These are phyloP conservation scores for Bolinopsis microptera DNA, from an alignment of 37 sponge, comb jelly and placozoan species.

Conservation along the genomic window DNA sequence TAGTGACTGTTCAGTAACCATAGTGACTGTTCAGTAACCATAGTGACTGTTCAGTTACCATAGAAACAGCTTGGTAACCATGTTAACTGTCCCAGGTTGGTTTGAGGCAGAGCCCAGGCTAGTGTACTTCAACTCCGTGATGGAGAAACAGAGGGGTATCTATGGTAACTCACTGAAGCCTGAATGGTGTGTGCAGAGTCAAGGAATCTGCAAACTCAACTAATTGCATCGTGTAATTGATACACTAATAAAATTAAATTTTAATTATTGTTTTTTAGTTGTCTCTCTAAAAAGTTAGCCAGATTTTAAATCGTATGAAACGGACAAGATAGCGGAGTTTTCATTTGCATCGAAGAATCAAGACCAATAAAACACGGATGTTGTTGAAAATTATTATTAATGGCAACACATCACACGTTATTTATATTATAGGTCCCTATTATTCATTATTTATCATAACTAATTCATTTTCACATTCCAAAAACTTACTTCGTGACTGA, in stretches of 20 bases:
- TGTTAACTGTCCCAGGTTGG: conserved; percentile 20
- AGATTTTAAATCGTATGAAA: no score
- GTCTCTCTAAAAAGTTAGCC: no score
- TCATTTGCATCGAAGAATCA: no score
- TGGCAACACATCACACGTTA: neutral
- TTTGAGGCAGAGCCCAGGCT: conserved; percentile 40
- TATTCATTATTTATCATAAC: neutral
- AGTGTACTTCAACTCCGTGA: conserved; percentile 14
- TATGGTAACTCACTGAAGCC: neutral
- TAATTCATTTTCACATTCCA: neutral
- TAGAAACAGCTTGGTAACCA: no score
- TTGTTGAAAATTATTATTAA: neutral
- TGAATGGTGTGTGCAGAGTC: conserved; percentile 11
- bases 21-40: no score
- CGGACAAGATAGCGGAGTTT: no score
- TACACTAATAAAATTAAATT: no score
- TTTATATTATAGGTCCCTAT: neutral
- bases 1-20: no score
- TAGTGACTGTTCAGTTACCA: no score
- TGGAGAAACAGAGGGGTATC: conserved; percentile 30
- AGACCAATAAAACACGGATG: neutral
- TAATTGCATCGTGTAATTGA: no score
- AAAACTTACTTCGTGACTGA: no score
- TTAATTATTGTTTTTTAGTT: no score
- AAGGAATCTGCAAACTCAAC: conserved; percentile 23